Conservation (phyloP, 1,140 invertebrate genomes). For the Hyles euphorbiae region DNA sequence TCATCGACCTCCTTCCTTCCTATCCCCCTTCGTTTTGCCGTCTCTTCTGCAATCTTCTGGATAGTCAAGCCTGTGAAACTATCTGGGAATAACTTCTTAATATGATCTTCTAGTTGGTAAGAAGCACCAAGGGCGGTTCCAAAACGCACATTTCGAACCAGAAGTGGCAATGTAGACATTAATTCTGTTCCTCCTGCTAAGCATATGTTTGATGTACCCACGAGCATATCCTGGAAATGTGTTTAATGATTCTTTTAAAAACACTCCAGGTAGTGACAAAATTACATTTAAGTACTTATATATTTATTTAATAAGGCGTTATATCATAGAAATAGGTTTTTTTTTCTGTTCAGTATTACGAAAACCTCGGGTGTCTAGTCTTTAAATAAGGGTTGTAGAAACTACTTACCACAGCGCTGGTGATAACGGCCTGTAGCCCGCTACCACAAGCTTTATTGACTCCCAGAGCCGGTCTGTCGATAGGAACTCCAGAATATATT, state of each 20-base stretch:
- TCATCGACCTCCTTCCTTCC: constrained; percentile 89
- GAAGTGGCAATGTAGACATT: constrained; percentile 94
- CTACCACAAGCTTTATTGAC: constrained; percentile 60
- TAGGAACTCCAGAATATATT: constrained; percentile 51
- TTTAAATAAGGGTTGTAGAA: no score
- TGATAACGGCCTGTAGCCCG: constrained; percentile 53
- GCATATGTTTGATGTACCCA: constrained; percentile 89
- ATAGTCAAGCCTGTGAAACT: constrained; percentile 92
- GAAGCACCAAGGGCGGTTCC: constrained; percentile 89
- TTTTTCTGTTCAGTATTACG: no score
- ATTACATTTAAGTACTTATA: no score
- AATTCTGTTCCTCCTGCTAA: constrained; percentile 95
- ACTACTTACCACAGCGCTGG: constrained; percentile 40
- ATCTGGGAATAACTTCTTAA: constrained; percentile 94
- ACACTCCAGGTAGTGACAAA: no score
- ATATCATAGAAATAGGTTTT: no score
- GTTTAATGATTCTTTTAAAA: neutral
- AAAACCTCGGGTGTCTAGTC: no score
- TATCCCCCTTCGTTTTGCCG: constrained; percentile 91
- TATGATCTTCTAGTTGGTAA: constrained; percentile 89
- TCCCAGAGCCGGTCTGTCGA: constrained; percentile 57
- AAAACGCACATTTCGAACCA: constrained; percentile 91
- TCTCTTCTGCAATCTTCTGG: constrained; percentile 96
- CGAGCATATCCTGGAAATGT: constrained; percentile 85
- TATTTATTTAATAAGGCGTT: no score